Evolutionary conservation across 2,113 vertebrate species (phyloP), one percentile per base, ranked within the genome.

Genomic region (Meleagris gallopavo): DNA sequence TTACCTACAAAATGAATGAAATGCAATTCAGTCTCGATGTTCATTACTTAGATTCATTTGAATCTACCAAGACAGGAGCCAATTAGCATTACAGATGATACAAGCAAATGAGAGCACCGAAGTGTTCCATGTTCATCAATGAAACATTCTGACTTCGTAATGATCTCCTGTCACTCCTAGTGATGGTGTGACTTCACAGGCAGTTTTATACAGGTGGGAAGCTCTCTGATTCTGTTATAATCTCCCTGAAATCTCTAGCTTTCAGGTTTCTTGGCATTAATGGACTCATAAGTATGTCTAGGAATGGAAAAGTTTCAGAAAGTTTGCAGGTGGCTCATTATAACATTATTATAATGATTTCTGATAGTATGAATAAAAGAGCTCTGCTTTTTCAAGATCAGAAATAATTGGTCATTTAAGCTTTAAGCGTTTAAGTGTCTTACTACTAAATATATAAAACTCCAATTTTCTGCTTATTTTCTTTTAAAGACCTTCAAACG

Each of bases 11-110:
- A 88, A 69, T 46, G 38, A 86, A 15, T 36, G 76, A 69, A 86
- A 58, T 46, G 20, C 25, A 32, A 1, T 67, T 93, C 41, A 17
- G 15, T 72, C 36, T 86, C n/a, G 15, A 50, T 36, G n/a, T 62
- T 24, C 40, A 14, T 21, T 75, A 25, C 29, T 67, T 75, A 8
- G 43, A 36, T 88, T 70, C 86, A 24, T 81, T 50, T 61, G 24
- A 57, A 24, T 91, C 69, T 90, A 61, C 43, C 73, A 92, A 55
- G 70, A 69, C 40, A 43, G 83, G 80, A 81, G 77, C 90, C 88
- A 88, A 73, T 95, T 95, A 88, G 45, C 43, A 77, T 60, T 83
- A 24, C 17, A 58, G 57, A 19, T 61, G 55, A 78, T 62, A 45
- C 34, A 52, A 38, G 72, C 9, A 38, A 45, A 2, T 3, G 38